A percentile compares a stretch with the other conserved stretches of the same genome.
phyloP scores from a whole-genome alignment of 2,113 vertebrate genomes.

The Hypanus sabinus region DNA sequence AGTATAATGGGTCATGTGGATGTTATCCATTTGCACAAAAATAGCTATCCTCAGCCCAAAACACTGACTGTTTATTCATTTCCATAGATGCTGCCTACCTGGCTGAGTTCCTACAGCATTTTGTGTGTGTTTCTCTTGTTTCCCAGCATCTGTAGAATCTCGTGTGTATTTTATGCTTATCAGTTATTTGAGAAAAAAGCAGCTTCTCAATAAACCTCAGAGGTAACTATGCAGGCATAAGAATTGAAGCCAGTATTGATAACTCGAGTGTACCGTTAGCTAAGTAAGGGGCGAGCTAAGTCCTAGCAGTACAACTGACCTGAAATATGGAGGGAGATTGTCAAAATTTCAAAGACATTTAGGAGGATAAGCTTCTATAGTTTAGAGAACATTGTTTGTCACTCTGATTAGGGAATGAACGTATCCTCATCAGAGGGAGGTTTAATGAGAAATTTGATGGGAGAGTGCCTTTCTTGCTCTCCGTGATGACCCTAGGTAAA shows the following conservation, averaged over 20 bases:
- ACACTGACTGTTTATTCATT: too few species aligned
- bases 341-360: not conserved
- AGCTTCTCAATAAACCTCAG: not conserved
- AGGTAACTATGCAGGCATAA: not conserved
- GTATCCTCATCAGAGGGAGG: too few species aligned
- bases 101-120: too few species aligned
- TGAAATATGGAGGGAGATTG: not conserved
- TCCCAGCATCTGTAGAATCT: too few species aligned
- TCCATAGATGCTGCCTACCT: too few species aligned
- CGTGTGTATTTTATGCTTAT: not conserved
- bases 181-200: not conserved
- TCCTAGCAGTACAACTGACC: not conserved
- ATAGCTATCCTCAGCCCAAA: not conserved
- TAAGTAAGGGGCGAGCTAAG: not conserved
- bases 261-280: not conserved
- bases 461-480: not conserved
- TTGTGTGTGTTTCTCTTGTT: too few species aligned
- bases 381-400: too few species aligned
- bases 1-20: not conserved
- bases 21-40: not conserved
- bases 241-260: not conserved
- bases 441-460: not conserved
- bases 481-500: not conserved
- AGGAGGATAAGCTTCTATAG: not conserved
- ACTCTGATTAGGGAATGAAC: too few species aligned